These are phyloP conservation scores for Fistularia commersonii DNA, from an alignment of 2,797 vertebrate genomes.

Conservation along the genomic window DNA sequence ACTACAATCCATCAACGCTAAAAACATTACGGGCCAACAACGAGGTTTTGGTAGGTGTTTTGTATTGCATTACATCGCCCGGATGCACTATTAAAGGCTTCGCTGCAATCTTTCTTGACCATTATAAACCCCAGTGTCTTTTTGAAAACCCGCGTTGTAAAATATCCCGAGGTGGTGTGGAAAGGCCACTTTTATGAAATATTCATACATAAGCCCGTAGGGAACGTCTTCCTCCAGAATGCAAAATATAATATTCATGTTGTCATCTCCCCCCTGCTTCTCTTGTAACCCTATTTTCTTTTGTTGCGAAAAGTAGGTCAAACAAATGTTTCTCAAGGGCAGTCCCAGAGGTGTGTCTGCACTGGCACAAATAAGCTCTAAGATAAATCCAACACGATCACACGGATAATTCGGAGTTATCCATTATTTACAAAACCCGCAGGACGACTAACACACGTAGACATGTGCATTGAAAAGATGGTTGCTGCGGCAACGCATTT, in stretches of 20 bases:
- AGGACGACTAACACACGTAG: no score
- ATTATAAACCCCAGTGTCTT: background rate
- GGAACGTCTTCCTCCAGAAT: conserved; percentile 37
- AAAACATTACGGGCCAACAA: no score
- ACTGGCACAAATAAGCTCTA: conserved; percentile 1
- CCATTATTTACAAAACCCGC: background rate
- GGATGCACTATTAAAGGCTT: no score
- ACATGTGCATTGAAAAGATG: conserved; percentile 1
- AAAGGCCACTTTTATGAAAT: conserved; percentile 43
- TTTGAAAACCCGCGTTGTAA: conserved; percentile 16
- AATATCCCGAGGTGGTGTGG: conserved; percentile 17
- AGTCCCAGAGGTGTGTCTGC: conserved; percentile 7
- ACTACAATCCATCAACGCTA: no score
- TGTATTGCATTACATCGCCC: no score
- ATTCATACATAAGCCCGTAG: conserved; percentile 48
- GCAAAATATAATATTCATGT: conserved; percentile 64
- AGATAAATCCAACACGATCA: conserved; percentile 7
- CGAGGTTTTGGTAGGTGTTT: no score
- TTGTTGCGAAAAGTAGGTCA: conserved; percentile 50
- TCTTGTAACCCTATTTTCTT: conserved; percentile 30
- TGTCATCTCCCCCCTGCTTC: conserved; percentile 17
- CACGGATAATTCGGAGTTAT: background rate
- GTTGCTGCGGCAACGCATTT: conserved; percentile 2
- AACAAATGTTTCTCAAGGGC: conserved; percentile 22
- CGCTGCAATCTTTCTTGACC: no score